A percentile compares a stretch with the other conserved stretches of the same genome.
phyloP scores from a whole-genome alignment of 1,140 invertebrate species.

The Pseudobourletiella spinata region DNA sequence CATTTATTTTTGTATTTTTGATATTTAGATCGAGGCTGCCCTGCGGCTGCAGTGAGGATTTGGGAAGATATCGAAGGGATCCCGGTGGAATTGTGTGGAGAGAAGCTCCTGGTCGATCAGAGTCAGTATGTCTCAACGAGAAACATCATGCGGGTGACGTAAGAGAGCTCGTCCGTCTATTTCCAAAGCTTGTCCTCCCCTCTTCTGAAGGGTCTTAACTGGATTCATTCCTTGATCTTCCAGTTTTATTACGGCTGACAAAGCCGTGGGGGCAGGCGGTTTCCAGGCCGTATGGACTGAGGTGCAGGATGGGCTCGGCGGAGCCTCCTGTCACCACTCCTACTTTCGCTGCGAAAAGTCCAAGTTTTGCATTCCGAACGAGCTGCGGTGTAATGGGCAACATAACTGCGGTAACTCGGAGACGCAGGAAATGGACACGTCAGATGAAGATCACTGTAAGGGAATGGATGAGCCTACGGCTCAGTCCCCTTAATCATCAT shows the following conservation, averaged over 20 bases:
- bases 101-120: slow-evolving; percentile 58
- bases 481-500: neutral
- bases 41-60: slow-evolving; percentile 75
- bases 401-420: slow-evolving; percentile 62
- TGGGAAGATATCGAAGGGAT: slow-evolving; percentile 66
- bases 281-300: slow-evolving; percentile 86
- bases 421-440: slow-evolving; percentile 50
- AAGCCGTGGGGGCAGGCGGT: slow-evolving; percentile 68
- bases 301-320: slow-evolving; percentile 36
- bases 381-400: slow-evolving; percentile 64
- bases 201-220: neutral
- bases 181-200: slow-evolving; percentile 2
- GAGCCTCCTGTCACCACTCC: slow-evolving; percentile 12
- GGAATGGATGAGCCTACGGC: too few relatives aligned
- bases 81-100: slow-evolving; percentile 80
- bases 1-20: neutral
- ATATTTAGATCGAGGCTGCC: slow-evolving; percentile 68
- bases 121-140: slow-evolving; percentile 77
- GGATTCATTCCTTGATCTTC: too few relatives aligned
- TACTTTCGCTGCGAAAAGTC: slow-evolving; percentile 57
- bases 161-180: slow-evolving; percentile 39
- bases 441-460: slow-evolving; percentile 76
- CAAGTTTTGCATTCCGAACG: slow-evolving; percentile 68
- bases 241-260: slow-evolving; percentile 74
- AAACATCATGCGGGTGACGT: slow-evolving; percentile 72